A percentile compares a stretch with the other conserved stretches of the same genome.
These are phyloP conservation scores for Centropus bengalensis DNA, from an alignment of 2,113 vertebrate species.

Conservation along the genomic window DNA sequence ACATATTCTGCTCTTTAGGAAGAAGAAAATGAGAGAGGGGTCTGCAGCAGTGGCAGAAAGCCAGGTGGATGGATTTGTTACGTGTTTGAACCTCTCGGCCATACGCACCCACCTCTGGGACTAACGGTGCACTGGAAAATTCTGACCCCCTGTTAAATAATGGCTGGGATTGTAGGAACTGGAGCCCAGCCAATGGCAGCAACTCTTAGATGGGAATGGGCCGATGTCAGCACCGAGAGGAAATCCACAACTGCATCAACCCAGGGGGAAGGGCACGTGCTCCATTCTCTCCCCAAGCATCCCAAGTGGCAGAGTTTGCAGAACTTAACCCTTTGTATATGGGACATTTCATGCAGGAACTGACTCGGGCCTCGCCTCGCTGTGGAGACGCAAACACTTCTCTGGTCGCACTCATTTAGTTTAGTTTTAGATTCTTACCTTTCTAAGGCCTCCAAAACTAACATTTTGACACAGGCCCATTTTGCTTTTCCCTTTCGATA, in stretches of 20 bases:
- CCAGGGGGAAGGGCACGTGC: slow-evolving; percentile 50
- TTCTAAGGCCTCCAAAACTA: background rate
- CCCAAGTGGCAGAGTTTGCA: background rate
- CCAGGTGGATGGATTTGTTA: slow-evolving; percentile 51
- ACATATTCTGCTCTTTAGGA: slow-evolving; percentile 61
- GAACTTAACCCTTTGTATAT: slow-evolving; percentile 25
- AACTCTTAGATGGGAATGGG: slow-evolving; percentile 40
- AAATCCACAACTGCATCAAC: slow-evolving; percentile 59
- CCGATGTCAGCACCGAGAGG: slow-evolving; percentile 46
- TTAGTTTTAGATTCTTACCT: background rate
- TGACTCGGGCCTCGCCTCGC: background rate
- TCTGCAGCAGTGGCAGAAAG: slow-evolving; percentile 30
- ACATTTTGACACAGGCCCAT: background rate
- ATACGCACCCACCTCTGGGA: background rate
- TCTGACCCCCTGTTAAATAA: slow-evolving; percentile 14
- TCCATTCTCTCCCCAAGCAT: background rate
- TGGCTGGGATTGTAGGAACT: background rate
- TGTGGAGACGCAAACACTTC: background rate
- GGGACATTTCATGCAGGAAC: background rate
- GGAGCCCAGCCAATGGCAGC: slow-evolving; percentile 24
- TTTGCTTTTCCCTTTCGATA: background rate
- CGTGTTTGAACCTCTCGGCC: slow-evolving; percentile 20
- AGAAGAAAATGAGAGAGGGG: slow-evolving; percentile 52
- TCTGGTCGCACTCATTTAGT: background rate
- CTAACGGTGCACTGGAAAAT: background rate